Conservation (phyloP, 2,797 vertebrate genomes). For the Hippopotamyrus pictus region DNA sequence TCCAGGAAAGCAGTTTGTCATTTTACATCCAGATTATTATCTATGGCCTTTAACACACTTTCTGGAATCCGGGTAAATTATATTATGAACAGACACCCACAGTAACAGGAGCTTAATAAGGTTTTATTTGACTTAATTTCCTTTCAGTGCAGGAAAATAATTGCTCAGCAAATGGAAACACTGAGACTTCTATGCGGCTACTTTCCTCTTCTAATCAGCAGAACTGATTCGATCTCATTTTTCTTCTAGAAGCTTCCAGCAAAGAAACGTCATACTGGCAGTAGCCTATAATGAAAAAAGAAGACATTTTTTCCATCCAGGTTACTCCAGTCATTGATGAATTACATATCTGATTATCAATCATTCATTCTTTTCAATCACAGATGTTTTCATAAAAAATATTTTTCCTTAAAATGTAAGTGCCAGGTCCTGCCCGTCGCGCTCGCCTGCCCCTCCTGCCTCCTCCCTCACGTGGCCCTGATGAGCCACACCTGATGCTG, state of each 20-base stretch:
- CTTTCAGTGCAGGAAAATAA: neutral
- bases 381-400: neutral
- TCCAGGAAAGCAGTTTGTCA: neutral
- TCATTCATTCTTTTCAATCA: neutral
- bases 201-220: neutral
- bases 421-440: neutral
- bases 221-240: neutral
- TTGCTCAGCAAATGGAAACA: neutral
- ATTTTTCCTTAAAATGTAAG: neutral
- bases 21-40: neutral
- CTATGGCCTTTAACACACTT: neutral
- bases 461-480: neutral
- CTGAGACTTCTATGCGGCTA: neutral
- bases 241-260: neutral
- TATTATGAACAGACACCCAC: neutral
- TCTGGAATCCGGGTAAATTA: neutral
- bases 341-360: neutral
- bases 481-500: neutral
- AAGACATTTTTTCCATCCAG: neutral
- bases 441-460: too few relatives aligned
- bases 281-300: neutral
- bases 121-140: neutral
- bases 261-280: neutral
- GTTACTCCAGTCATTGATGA: neutral
- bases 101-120: neutral